These are phyloP conservation scores for Latrodectus hesperus DNA, from an alignment of 2,888 invertebrate species.

Conservation along the genomic window DNA sequence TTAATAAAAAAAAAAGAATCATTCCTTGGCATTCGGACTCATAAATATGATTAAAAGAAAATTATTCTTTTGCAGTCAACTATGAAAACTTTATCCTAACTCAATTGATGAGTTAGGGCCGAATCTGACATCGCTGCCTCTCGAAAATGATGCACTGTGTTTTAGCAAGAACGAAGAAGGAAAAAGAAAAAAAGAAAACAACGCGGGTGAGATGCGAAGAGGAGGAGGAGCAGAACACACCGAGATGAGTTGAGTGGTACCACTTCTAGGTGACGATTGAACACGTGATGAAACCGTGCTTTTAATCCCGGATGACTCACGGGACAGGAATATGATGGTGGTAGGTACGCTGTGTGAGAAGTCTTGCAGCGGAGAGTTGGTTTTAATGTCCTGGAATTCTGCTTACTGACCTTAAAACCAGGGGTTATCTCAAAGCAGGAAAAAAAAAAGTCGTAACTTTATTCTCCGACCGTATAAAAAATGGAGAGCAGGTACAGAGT, in stretches of 20 bases:
- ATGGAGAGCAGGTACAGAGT: no score
- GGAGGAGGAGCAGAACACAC: not conserved
- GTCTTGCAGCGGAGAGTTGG: no score
- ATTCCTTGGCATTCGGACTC: no score
- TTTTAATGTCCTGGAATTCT: no score
- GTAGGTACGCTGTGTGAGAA: not conserved
- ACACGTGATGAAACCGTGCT: constrained; percentile 44
- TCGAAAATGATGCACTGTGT: constrained; percentile 49
- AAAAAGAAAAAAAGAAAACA: not conserved
- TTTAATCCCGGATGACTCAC: constrained; percentile 40
- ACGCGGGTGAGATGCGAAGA: constrained; percentile 18
- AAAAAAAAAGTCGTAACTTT: no score
- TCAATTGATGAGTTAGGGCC: not conserved
- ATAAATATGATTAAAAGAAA: no score
- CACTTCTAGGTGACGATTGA: constrained; percentile 61
- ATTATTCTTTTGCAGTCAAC: no score
- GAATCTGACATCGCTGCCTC: constrained; percentile 29
- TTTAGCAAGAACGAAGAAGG: constrained; percentile 27
- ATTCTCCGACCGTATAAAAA: no score
- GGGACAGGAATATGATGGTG: constrained; percentile 1
- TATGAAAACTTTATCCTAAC: no score
- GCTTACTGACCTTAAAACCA: no score
- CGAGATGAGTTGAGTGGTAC: not conserved
- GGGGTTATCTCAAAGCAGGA: no score
- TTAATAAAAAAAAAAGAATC: not conserved